Evolutionary conservation across 37 sponge, comb jelly and placozoan species (phyloP).

Genomic region (Aphrocallistes beatrix): DNA sequence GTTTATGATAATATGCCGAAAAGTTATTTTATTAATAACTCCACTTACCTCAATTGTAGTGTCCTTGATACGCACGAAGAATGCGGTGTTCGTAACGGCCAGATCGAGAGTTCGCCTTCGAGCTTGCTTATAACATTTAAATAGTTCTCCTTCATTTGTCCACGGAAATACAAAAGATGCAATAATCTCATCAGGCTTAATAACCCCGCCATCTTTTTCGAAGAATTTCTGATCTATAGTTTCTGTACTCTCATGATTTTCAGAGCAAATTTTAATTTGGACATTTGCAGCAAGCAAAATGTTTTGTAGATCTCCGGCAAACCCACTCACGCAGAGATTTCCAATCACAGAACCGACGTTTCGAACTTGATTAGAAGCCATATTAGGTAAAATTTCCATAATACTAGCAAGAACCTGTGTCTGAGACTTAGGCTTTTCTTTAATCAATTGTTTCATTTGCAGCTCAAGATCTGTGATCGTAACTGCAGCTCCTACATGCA

Average conservation of each 20-base stretch:
- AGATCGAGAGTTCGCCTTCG: conserved; percentile 59
- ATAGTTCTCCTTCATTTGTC: conserved; percentile 46
- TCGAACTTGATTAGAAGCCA: conserved; percentile 70
- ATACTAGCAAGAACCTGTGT: conserved; percentile 51
- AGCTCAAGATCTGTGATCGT: conserved; percentile 31
- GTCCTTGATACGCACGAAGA: too few relatives aligned
- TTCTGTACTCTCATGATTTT: neutral
- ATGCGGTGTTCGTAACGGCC: conserved; percentile 63
- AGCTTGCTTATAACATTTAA: conserved; percentile 61
- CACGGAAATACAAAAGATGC: conserved; percentile 58
- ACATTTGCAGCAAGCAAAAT: conserved; percentile 43
- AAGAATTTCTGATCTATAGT: conserved; percentile 45
- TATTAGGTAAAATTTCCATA: conserved; percentile 71
- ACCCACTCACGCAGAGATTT: conserved; percentile 58
- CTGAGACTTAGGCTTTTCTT: conserved; percentile 40
- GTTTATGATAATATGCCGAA: too few relatives aligned
- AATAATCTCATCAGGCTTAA: conserved; percentile 53
- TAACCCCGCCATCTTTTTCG: conserved; percentile 45
- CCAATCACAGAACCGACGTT: conserved; percentile 64
- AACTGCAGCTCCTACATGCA: conserved; percentile 62
- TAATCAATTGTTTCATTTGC: conserved; percentile 28
- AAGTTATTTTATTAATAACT: too few relatives aligned
- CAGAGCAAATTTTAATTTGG: conserved; percentile 36
- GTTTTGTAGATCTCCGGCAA: conserved; percentile 67
- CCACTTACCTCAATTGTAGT: too few relatives aligned